Base-by-base conservation (phyloP, 2,888 invertebrate genomes). In the Eremobia ochroleuca region DNA sequence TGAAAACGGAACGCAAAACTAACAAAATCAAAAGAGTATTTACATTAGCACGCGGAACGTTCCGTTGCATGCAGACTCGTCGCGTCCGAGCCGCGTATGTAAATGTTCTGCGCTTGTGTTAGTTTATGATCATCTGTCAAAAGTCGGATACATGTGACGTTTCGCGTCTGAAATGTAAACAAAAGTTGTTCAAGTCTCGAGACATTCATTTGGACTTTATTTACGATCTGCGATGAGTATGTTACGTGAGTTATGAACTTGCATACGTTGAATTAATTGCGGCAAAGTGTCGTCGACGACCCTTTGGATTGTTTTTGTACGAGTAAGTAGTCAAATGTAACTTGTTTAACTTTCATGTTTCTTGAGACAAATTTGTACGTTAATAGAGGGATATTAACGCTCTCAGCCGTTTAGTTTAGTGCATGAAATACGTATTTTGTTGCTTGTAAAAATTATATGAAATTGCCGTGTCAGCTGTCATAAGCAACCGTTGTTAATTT, bases 101-200 rank as follows among this genome's bases (percentile, higher is more conserved):
- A 95, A 95, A 96, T 95, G 94, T 94, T 90, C 89, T 93, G 93
- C 95, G 95, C 88, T 90, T 93, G 95, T 96, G 95, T 95, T 94
- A 85, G 93, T 94, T 92, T 96, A 95, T 95, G 94, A 96, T 94
- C 94, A 94, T 94, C 96, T 96, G 97, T 96, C 97, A 96, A 96
- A 96, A 95, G 94, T 94, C 92, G 92, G 93, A 91, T 94, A 95
- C 97, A 94, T 96, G 95, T 95, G 97, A 96, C 97, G 95, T 96
- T 97, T 95, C 91, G 95, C 86, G 84, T 92, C 94, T 95, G 94
- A 94, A 95, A 95, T 95, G 97, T 97, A 97, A 97, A 97, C 97
- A 97, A 96, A 95, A 95, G 92, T 95, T 93, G 90, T 90, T 92
- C 91, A 91, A 91, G 91, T 89, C 89, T 92, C 92, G 87, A 87